Evolutionary conservation across 2,113 vertebrate species (phyloP).

Genomic region (Equus quagga): DNA sequence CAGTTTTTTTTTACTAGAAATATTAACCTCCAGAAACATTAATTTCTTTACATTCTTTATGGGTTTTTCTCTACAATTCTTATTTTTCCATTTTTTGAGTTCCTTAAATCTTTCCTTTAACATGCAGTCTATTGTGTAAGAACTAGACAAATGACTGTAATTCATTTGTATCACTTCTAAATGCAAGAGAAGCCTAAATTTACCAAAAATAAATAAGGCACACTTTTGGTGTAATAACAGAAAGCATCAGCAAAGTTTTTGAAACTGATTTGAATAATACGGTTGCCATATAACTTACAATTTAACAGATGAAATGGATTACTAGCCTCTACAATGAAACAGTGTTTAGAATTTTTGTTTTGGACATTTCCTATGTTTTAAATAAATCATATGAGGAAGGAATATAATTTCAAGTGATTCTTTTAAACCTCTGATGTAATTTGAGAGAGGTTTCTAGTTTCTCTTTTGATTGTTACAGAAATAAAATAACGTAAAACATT

Average conservation of each 20-base stretch:
- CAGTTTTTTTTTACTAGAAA: neutral
- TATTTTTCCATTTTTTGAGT: neutral
- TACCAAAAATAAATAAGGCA: neutral
- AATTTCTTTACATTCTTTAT: neutral
- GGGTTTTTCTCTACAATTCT: neutral
- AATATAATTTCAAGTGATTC: neutral
- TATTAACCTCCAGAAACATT: neutral
- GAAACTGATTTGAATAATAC: neutral
- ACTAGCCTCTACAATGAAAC: neutral
- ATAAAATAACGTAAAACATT: constrained; percentile 21
- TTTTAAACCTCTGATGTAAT: constrained; percentile 7
- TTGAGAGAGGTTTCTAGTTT: neutral
- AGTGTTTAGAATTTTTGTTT: neutral
- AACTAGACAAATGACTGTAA: neutral
- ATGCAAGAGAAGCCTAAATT: neutral
- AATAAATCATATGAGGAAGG: neutral
- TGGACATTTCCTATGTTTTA: neutral
- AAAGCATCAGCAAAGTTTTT: neutral
- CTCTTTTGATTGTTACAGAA: neutral
- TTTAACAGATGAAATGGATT: neutral
- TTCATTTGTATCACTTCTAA: constrained; percentile 14
- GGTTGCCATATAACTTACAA: neutral
- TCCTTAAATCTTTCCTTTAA: neutral
- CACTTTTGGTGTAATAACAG: neutral
- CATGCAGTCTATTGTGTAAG: neutral